phyloP scores from a whole-genome alignment of 2,888 invertebrate species.

The Eulithis prunata region DNA sequence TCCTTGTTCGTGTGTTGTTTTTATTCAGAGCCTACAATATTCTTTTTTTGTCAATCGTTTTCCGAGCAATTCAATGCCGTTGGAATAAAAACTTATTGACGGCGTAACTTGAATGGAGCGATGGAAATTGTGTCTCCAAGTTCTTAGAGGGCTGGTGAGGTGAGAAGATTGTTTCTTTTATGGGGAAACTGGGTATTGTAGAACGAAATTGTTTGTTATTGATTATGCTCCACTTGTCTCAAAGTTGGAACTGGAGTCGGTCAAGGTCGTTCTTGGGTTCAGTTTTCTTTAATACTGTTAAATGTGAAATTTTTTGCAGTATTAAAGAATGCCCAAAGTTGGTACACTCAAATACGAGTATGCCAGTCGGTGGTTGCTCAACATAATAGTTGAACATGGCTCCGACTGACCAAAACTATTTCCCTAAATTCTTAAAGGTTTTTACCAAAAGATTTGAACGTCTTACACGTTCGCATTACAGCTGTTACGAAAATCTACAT shows the following conservation, averaged over 20 bases:
- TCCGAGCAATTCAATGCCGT: conserved; percentile 51
- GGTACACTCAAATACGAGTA: too few relatives aligned
- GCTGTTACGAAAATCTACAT: too few relatives aligned
- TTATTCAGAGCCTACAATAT: conserved; percentile 48
- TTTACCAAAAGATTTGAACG: too few relatives aligned
- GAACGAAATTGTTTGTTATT: conserved; percentile 9
- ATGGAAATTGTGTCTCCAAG: conserved; percentile 27
- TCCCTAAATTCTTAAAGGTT: too few relatives aligned
- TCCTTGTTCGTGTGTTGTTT: conserved; percentile 30
- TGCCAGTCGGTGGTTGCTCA: too few relatives aligned
- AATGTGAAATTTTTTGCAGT: too few relatives aligned
- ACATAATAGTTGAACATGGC: too few relatives aligned
- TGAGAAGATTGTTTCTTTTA: conserved; percentile 30
- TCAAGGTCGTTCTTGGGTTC: background rate
- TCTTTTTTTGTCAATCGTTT: conserved; percentile 44
- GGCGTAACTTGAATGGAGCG: conserved; percentile 33
- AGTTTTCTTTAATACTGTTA: background rate
- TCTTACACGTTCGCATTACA: too few relatives aligned
- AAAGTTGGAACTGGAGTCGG: background rate
- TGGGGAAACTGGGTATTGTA: conserved; percentile 15
- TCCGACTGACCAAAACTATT: too few relatives aligned
- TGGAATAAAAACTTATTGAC: conserved; percentile 48
- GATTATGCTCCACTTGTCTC: background rate
- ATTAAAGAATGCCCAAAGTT: too few relatives aligned
- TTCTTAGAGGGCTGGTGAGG: conserved; percentile 23